Evolutionary conservation across 2,888 invertebrate genomes (phyloP).

Genomic region (Apocheima hispidaria): DNA sequence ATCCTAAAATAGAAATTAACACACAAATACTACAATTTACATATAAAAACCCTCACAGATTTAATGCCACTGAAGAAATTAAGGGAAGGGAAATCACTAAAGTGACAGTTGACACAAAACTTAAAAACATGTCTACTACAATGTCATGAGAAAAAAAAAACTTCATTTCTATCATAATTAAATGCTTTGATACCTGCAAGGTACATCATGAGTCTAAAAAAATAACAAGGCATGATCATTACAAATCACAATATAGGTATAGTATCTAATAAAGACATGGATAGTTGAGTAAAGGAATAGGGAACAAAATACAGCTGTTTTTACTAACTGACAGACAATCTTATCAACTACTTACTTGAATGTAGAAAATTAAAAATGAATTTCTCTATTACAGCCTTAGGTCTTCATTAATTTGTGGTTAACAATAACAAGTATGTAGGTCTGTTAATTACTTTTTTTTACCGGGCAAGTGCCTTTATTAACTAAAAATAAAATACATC

Average conservation of each 20-base stretch:
- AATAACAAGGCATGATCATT: background rate
- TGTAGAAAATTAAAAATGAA: background rate
- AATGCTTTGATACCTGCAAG: background rate
- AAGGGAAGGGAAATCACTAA: too few species aligned
- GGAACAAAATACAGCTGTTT: background rate
- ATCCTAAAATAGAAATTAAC: conserved; percentile 37
- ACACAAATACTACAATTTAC: conserved; percentile 28
- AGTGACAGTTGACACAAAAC: conserved; percentile 66
- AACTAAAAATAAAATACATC: too few species aligned
- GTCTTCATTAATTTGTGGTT: too few species aligned
- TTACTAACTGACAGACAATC: background rate
- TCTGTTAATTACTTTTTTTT: too few species aligned
- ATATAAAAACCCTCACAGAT: conserved; percentile 22
- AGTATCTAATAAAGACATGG: background rate
- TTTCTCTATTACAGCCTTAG: too few species aligned
- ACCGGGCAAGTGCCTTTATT: too few species aligned
- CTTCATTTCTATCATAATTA: conserved; percentile 6
- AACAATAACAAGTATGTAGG: too few species aligned
- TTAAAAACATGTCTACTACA: conserved; percentile 46
- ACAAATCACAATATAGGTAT: too few species aligned
- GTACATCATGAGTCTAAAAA: background rate
- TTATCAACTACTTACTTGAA: background rate
- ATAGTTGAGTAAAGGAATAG: background rate
- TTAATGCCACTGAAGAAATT: conserved; percentile 35
- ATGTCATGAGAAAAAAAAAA: conserved; percentile 35